Base-by-base conservation (phyloP, 2,797 vertebrate species). In the Crypturellus tataupa region DNA sequence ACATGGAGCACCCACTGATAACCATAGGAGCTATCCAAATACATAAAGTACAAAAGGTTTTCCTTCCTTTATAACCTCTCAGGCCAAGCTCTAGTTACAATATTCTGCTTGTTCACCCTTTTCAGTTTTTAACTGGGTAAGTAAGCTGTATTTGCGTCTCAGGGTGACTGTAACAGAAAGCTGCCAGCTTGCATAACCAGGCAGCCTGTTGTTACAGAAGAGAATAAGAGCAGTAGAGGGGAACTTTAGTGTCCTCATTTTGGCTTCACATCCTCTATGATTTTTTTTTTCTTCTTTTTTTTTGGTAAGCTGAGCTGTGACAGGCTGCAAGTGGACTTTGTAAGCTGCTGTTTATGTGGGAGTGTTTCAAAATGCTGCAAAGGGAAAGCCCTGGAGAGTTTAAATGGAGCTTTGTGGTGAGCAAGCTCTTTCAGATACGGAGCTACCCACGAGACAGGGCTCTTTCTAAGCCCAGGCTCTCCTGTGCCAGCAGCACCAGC, bases 191-290 rank as follows among this genome's bases (percentile, higher is more conserved):
- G 58, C 17, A 69, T 51, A 88, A 76, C 11, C 42, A 39, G 47
- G 63, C 42, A 51, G 53, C 46, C 0, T 0, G 53, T 0, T 0
- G 40, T 62, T 40, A 53, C 40, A 39, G 35, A 37, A 39, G 68
- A 49, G 53, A 39, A 31, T 20, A 14, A 27, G 27, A 55, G 35
- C 25, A 60, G 39, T 3, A 2, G 8, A 29, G 14, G 64, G 21
- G n/a, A 33, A 23, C 7, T 31, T 68, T 39, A 35, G 23, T 27
- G 3, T 39, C 76, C 49, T 59, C 40, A 20, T 77, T 56, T 69
- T 58, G 70, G 18, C 19, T 63, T 94, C 78, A 56, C 55, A 63
- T 27, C 13, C 40, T 15, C 27, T 31, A 1, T 8, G 13, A 33
- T 2, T 6, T 51, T 51, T 53, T 53, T 53, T 47, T 51, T 25